Conservation (phyloP, 2,113 vertebrate genomes). For the Lontra canadensis region DNA sequence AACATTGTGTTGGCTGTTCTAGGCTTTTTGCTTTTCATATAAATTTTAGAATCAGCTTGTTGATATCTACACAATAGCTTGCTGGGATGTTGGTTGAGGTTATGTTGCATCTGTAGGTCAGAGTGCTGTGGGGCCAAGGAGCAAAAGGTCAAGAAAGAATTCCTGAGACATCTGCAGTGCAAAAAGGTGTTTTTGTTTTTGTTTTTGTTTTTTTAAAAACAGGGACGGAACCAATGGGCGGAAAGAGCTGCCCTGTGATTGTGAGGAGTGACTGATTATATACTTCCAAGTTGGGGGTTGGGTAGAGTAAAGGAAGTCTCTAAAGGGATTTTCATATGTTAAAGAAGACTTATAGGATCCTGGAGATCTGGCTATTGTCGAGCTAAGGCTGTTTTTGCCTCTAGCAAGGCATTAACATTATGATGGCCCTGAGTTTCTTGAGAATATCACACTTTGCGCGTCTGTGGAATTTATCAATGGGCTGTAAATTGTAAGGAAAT, state of each 20-base stretch:
- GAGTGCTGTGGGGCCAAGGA: not conserved
- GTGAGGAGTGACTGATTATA: not conserved
- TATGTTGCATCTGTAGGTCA: not conserved
- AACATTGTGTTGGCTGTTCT: not conserved
- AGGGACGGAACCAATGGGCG: not conserved
- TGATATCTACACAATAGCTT: not conserved
- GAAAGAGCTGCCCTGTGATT: not conserved
- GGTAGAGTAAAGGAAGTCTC: not conserved
- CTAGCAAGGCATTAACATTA: not conserved
- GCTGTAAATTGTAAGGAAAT: too few species aligned
- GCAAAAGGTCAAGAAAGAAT: not conserved
- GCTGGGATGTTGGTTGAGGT: not conserved
- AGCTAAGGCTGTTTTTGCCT: not conserved
- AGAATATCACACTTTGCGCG: accelerated
- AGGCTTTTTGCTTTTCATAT: not conserved
- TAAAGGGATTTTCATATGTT: not conserved
- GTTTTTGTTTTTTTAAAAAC: not conserved
- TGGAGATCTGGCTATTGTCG: not conserved
- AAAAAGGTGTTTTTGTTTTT: not conserved
- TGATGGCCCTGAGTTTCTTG: too few species aligned
- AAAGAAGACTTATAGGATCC: not conserved
- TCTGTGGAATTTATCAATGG: too few species aligned
- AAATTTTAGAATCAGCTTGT: not conserved
- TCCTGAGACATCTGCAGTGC: not conserved
- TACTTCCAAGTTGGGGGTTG: not conserved